Conservation (phyloP, 2,797 vertebrate species). For the Parauchenoglanis ngamensis region DNA sequence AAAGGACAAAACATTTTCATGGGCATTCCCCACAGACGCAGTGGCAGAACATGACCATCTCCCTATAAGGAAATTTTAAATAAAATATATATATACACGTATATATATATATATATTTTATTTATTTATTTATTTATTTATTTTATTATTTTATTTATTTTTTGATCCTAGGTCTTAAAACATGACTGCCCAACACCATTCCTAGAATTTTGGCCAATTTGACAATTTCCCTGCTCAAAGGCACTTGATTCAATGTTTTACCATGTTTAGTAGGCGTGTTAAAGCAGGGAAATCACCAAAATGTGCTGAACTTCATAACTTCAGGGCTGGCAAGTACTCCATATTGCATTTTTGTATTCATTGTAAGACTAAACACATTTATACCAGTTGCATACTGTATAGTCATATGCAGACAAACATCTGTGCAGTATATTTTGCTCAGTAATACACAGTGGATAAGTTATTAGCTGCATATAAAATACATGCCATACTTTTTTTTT, state of each 20-base stretch:
- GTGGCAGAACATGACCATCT: conserved; percentile 48
- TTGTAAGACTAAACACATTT: background rate
- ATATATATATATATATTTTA: too few relatives aligned
- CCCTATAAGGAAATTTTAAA: conserved; percentile 35
- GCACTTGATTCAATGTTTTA: background rate
- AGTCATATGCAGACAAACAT: background rate
- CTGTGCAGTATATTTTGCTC: background rate
- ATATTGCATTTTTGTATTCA: background rate
- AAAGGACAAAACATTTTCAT: conserved; percentile 56
- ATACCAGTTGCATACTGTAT: background rate
- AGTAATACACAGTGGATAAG: background rate
- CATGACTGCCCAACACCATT: background rate
- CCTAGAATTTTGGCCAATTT: background rate
- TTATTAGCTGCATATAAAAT: too few relatives aligned
- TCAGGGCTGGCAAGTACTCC: background rate
- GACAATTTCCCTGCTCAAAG: background rate
- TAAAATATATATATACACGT: too few relatives aligned
- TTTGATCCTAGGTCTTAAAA: background rate
- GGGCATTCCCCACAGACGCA: conserved; percentile 51
- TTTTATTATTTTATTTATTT: too few relatives aligned
- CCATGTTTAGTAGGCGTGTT: background rate
- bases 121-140: too few relatives aligned
- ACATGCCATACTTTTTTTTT: too few relatives aligned
- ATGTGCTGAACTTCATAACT: background rate
- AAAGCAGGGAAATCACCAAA: background rate